Conservation (phyloP, 2,797 vertebrate species). For the Chloroceryle amazona region DNA sequence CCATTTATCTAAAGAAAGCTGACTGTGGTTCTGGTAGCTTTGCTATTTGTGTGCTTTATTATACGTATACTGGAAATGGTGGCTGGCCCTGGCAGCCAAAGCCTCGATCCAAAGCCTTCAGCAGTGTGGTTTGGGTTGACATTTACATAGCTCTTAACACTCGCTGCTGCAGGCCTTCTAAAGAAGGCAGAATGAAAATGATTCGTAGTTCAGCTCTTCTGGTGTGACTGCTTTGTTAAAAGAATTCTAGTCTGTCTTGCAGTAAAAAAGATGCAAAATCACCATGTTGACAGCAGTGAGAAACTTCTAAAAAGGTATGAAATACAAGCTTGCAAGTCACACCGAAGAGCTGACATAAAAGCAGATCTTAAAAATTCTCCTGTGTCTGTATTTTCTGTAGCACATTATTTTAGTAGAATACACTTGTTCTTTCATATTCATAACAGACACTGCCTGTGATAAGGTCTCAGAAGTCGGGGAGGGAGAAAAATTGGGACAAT, state of each 20-base stretch:
- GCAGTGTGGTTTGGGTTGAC: not conserved
- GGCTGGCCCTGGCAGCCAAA: not conserved
- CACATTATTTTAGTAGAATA: not conserved
- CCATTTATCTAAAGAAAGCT: not conserved
- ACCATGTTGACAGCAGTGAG: not conserved
- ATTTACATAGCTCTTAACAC: not conserved
- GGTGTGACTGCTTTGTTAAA: not conserved
- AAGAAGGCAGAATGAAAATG: not conserved
- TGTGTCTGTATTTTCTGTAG: not conserved
- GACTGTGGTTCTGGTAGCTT: not conserved
- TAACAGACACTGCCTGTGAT: not conserved
- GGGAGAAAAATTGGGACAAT: not conserved
- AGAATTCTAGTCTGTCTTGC: not conserved
- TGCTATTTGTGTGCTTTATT: not conserved
- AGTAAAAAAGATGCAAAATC: not conserved
- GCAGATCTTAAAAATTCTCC: not conserved
- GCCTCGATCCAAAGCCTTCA: not conserved
- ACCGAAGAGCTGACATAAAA: not conserved
- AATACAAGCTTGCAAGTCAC: accelerated
- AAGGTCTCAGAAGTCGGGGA: not conserved
- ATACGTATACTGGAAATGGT: not conserved
- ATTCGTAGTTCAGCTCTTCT: not conserved
- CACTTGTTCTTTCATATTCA: not conserved
- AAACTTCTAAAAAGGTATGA: not conserved
- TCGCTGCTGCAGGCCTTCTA: not conserved